A percentile compares a stretch with the other conserved stretches of the same genome.
Evolutionary conservation across 2,888 invertebrate species (phyloP).

Genomic region (Darwinula stevensoni): DNA sequence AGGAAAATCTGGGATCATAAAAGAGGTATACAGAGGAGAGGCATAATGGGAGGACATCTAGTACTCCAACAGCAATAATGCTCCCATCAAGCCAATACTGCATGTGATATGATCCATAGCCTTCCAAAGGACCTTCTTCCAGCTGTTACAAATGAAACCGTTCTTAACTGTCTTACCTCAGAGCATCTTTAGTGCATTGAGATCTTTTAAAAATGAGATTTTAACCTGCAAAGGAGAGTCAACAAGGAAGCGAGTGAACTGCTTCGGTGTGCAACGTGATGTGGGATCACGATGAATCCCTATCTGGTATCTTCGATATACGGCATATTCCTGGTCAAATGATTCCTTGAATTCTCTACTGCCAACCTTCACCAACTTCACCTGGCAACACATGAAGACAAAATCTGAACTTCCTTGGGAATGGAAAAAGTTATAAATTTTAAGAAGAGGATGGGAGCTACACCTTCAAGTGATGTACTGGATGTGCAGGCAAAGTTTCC

Average conservation of each 20-base stretch:
- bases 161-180: no score
- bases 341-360: not conserved
- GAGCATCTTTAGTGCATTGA: not conserved
- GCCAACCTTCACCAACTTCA: no score
- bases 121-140: not conserved
- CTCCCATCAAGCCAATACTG: slow-evolving; percentile 79
- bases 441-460: no score
- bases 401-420: no score
- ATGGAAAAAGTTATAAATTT: no score
- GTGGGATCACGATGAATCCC: slow-evolving; percentile 49
- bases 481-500: not conserved
- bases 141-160: not conserved
- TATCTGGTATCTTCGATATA: slow-evolving; percentile 70
- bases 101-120: slow-evolving; percentile 80
- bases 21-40: slow-evolving; percentile 94
- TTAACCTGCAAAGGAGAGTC: slow-evolving; percentile 52
- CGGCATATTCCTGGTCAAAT: slow-evolving; percentile 22
- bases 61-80: slow-evolving; percentile 80
- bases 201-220: not conserved
- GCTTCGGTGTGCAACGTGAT: slow-evolving; percentile 33
- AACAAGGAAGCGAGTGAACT: slow-evolving; percentile 55
- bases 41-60: slow-evolving; percentile 74
- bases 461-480: not conserved
- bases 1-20: slow-evolving; percentile 75
- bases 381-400: no score